These are phyloP conservation scores for Bombus confusus DNA, from an alignment of 1,140 invertebrate species.

Conservation along the genomic window DNA sequence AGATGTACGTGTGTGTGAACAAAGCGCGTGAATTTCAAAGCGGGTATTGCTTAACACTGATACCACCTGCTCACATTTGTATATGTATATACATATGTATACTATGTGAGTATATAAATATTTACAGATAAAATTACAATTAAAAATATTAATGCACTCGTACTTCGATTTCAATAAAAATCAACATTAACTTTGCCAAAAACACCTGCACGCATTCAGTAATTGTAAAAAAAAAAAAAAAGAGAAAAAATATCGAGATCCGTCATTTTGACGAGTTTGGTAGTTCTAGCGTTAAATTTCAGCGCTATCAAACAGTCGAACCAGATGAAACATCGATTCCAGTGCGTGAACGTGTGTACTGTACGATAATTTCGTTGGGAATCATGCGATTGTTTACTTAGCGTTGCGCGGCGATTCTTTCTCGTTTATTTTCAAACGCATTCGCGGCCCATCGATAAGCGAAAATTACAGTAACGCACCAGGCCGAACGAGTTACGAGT, in stretches of 20 bases:
- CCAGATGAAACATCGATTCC: not conserved
- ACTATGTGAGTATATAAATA: no score
- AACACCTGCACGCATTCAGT: no score
- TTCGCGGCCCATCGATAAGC: slow-evolving; percentile 35
- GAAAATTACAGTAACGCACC: slow-evolving; percentile 30
- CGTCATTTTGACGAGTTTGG: not conserved
- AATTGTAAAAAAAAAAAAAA: no score
- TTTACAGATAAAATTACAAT: no score
- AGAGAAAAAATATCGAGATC: not conserved
- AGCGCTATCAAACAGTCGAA: not conserved
- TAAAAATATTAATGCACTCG: no score
- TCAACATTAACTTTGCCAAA: no score
- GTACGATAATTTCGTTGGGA: slow-evolving; percentile 6
- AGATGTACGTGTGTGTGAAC: not conserved
- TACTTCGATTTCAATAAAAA: no score
- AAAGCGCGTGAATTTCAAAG: not conserved
- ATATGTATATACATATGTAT: no score
- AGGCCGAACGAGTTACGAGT: slow-evolving; percentile 25
- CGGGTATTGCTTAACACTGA: no score
- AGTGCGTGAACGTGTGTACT: not conserved
- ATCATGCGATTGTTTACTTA: slow-evolving; percentile 16
- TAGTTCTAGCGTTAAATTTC: slow-evolving; percentile 1
- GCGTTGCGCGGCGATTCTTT: slow-evolving; percentile 3
- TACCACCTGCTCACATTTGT: not conserved
- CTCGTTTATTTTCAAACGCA: slow-evolving; percentile 5